These are phyloP conservation scores for Pterocles gutturalis DNA, from an alignment of 2,113 vertebrate species.

Conservation along the genomic window DNA sequence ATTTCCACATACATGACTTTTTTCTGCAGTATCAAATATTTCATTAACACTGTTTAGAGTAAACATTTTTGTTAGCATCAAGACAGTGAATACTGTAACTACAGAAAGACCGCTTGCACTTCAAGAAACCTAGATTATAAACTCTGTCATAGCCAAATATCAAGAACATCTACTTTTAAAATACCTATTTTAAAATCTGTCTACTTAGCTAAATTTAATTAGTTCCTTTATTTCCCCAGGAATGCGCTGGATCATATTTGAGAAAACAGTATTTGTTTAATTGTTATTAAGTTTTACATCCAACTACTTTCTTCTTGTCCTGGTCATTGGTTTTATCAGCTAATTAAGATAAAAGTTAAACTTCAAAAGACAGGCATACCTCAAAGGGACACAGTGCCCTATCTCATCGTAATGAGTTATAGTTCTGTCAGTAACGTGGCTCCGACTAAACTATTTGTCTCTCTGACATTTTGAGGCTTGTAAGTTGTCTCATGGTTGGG, in stretches of 20 bases:
- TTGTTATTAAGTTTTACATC: background rate
- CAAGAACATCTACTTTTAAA: background rate
- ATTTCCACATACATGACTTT: background rate
- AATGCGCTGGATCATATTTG: background rate
- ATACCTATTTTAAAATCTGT: background rate
- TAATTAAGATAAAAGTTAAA: background rate
- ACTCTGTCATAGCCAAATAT: background rate
- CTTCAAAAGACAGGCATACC: background rate
- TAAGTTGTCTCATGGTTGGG: background rate
- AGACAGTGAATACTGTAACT: background rate
- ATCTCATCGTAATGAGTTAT: background rate
- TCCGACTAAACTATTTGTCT: background rate
- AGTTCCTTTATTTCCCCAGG: background rate
- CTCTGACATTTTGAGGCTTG: constrained; percentile 18
- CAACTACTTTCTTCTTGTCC: background rate
- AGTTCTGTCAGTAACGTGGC: background rate
- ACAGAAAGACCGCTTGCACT: background rate
- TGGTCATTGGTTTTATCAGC: background rate
- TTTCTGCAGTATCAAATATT: background rate
- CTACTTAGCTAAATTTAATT: background rate
- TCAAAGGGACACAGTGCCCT: constrained; percentile 1
- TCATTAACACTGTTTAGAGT: background rate
- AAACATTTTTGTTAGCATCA: background rate
- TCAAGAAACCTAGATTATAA: background rate
- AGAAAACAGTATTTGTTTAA: background rate